Percentiles rank a stretch among this genome's conserved stretches.
Conservation (phyloP, 2,888 invertebrate genomes). For the Priocnemis perturbator region DNA sequence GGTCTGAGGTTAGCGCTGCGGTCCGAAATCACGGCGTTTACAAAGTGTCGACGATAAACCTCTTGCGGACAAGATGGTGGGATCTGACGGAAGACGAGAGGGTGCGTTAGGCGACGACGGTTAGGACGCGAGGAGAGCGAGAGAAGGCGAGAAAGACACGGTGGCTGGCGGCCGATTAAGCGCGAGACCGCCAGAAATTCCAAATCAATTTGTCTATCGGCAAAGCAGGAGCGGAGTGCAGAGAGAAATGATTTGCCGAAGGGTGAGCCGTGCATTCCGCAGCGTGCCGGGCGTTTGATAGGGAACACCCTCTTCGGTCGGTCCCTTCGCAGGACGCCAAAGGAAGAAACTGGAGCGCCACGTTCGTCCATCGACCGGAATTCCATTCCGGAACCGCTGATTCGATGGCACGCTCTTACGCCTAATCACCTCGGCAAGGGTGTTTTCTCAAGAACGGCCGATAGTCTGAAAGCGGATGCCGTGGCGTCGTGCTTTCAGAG, state of each 20-base stretch:
- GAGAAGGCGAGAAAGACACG: neutral
- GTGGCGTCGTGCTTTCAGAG: constrained; percentile 45
- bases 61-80: constrained; percentile 47
- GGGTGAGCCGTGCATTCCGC: constrained; percentile 56
- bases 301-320: constrained; percentile 61
- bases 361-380: constrained; percentile 58
- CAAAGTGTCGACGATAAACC: constrained; percentile 58
- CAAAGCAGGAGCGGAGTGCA: constrained; percentile 37
- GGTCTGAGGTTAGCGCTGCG: constrained; percentile 43
- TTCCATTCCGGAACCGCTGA: constrained; percentile 46
- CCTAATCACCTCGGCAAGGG: constrained; percentile 50
- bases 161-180: constrained; percentile 53
- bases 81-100: constrained; percentile 22
- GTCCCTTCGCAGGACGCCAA: constrained; percentile 52
- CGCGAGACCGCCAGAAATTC: constrained; percentile 65
- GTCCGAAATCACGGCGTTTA: constrained; percentile 42
- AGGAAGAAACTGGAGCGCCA: constrained; percentile 35
- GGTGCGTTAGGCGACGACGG: neutral
- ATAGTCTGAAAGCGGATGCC: constrained; percentile 32
- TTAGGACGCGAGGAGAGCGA: constrained; percentile 24
- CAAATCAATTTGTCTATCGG: constrained; percentile 69
- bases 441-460: constrained; percentile 44
- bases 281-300: constrained; percentile 69
- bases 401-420: constrained; percentile 42
- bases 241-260: constrained; percentile 33